phyloP scores from a whole-genome alignment of 2,113 vertebrate genomes.

The Cichladusa arquata region DNA sequence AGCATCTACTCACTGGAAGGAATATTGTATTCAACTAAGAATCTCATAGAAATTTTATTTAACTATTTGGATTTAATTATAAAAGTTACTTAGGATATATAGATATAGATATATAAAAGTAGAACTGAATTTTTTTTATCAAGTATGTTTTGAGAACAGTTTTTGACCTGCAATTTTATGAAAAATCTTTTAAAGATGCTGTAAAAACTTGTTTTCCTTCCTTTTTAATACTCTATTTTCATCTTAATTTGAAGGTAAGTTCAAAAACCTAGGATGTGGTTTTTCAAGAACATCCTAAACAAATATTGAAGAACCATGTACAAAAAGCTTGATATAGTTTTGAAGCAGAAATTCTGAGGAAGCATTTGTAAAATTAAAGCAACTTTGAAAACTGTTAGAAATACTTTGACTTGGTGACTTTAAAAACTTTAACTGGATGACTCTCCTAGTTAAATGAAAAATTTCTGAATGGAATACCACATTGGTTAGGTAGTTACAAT shows the following conservation, averaged over 20 bases:
- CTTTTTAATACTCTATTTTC: not conserved
- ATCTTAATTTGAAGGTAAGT: not conserved
- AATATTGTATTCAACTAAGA: not conserved
- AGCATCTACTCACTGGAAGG: not conserved
- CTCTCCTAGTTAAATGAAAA: not conserved
- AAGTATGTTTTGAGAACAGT: not conserved
- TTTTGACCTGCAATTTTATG: not conserved
- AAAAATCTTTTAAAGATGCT: not conserved
- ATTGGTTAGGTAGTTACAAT: not conserved
- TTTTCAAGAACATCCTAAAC: not conserved
- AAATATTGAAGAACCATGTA: not conserved
- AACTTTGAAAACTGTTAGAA: not conserved
- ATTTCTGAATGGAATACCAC: not conserved
- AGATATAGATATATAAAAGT: not conserved
- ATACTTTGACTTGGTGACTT: not conserved
- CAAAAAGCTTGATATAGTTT: not conserved
- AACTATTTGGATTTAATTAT: not conserved
- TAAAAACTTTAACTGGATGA: not conserved
- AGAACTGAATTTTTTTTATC: not conserved
- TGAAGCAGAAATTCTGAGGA: not conserved
- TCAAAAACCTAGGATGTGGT: not conserved
- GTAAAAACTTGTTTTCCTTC: not conserved
- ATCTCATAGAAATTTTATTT: not conserved
- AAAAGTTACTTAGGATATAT: not conserved
- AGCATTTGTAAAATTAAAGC: not conserved